phyloP scores from a whole-genome alignment of 2,113 vertebrate species.

The Onychostruthus taczanowskii region DNA sequence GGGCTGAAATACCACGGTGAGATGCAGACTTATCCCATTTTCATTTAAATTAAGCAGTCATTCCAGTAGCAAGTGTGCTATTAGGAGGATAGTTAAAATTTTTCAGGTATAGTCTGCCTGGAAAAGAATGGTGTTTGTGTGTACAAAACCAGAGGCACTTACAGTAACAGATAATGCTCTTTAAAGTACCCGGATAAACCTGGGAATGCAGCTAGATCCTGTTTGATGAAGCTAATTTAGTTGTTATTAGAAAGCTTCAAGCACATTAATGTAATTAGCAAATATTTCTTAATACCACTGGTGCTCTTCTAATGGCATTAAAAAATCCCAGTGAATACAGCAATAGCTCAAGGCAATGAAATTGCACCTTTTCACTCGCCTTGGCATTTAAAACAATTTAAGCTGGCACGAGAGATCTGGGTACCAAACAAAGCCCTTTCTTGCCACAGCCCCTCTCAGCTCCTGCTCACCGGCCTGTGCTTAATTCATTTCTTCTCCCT shows the following conservation, averaged over 20 bases:
- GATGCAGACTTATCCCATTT: background rate
- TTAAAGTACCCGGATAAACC: background rate
- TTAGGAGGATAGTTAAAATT: background rate
- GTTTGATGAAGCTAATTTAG: background rate
- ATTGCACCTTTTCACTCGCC: background rate
- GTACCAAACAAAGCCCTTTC: background rate
- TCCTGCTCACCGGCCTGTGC: background rate
- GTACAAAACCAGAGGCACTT: background rate
- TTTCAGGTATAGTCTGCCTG: background rate
- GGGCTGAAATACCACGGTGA: background rate
- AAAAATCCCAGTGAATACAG: background rate
- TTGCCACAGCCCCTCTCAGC: background rate
- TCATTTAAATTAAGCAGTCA: background rate
- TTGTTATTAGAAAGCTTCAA: background rate
- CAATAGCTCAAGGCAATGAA: fast-evolving
- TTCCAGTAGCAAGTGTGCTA: background rate
- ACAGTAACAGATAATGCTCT: background rate
- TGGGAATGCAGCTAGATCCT: background rate
- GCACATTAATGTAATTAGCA: background rate
- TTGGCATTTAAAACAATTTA: background rate
- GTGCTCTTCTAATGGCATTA: background rate
- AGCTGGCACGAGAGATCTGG: fast-evolving
- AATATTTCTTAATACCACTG: background rate
- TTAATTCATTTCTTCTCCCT: background rate
- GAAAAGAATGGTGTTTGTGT: background rate